Conservation (phyloP, 64 coral and sea anemone species). For the Orbicella faveolata region DNA sequence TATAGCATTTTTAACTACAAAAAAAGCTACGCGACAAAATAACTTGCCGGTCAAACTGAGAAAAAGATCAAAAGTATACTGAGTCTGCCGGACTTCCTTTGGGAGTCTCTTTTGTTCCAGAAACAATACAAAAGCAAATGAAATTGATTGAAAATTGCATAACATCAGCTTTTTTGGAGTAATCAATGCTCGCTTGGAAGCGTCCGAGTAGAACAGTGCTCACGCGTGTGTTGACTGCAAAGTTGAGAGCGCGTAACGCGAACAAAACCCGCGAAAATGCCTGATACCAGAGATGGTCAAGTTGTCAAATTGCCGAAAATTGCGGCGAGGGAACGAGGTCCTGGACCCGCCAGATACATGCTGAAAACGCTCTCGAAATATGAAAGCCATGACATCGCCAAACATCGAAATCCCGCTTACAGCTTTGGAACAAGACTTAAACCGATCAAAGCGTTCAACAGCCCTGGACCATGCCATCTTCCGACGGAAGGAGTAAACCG, state of each 20-base stretch:
- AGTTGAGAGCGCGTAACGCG: neutral
- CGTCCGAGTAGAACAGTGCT: neutral
- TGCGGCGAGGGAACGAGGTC: constrained; percentile 61
- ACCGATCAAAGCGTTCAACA: constrained; percentile 58
- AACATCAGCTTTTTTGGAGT: neutral
- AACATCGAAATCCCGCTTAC: constrained; percentile 53
- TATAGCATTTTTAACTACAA: too few species aligned
- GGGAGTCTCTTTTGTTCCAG: neutral
- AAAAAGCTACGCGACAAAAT: too few species aligned
- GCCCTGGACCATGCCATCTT: constrained; percentile 59
- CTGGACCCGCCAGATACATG: constrained; percentile 58
- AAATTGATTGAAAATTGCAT: neutral
- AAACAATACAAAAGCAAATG: neutral
- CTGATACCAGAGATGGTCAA: constrained; percentile 41
- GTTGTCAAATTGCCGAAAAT: constrained; percentile 55
- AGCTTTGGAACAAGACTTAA: constrained; percentile 39
- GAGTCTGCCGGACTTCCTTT: neutral
- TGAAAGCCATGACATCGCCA: constrained; percentile 46
- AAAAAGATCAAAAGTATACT: neutral
- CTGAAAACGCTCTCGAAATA: constrained; percentile 42
- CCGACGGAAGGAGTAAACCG: constrained; percentile 40
- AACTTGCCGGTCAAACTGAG: neutral
- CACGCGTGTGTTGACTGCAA: neutral
- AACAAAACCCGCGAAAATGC: constrained; percentile 30
- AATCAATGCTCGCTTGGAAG: neutral